Percentiles rank a stretch among this genome's conserved stretches.
These are phyloP conservation scores for Pyxicephalus adspersus DNA, from an alignment of 2,113 vertebrate species.

Conservation along the genomic window DNA sequence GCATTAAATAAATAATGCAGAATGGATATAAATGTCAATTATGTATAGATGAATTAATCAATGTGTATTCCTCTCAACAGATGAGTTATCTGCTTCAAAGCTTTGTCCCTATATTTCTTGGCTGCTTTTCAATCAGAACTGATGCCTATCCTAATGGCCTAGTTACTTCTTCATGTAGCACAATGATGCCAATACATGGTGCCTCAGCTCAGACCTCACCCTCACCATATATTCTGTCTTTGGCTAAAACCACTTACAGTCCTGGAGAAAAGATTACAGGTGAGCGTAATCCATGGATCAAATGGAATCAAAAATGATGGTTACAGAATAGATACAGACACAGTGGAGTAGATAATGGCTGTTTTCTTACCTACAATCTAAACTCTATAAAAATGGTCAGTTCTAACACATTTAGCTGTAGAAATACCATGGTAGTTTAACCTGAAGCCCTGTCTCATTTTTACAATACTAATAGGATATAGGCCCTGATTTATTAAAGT, in stretches of 20 bases:
- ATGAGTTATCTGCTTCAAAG: not conserved
- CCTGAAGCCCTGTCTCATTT: too few species aligned
- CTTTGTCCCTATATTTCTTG: not conserved
- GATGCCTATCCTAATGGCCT: slow-evolving; percentile 53
- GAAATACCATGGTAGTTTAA: too few species aligned
- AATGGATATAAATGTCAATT: not conserved
- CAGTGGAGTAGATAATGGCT: too few species aligned
- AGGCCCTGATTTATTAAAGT: too few species aligned
- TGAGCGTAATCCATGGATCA: slow-evolving; percentile 18
- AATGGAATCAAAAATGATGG: too few species aligned
- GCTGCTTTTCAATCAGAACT: too few species aligned
- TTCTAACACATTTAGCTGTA: too few species aligned
- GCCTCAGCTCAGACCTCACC: not conserved
- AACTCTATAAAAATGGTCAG: too few species aligned
- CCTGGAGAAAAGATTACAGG: slow-evolving; percentile 63
- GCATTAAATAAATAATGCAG: not conserved
- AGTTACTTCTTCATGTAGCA: slow-evolving; percentile 52
- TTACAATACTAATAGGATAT: too few species aligned
- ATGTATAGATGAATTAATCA: not conserved
- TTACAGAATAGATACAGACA: too few species aligned
- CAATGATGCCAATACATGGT: slow-evolving; percentile 54
- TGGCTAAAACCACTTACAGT: slow-evolving; percentile 46
- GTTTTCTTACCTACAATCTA: too few species aligned
- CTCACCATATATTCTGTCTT: slow-evolving; percentile 44
- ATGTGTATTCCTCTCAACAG: not conserved